A percentile compares a stretch with the other conserved stretches of the same genome.
Conservation (phyloP, 2,113 vertebrate species). For the Crotalus horridus region DNA sequence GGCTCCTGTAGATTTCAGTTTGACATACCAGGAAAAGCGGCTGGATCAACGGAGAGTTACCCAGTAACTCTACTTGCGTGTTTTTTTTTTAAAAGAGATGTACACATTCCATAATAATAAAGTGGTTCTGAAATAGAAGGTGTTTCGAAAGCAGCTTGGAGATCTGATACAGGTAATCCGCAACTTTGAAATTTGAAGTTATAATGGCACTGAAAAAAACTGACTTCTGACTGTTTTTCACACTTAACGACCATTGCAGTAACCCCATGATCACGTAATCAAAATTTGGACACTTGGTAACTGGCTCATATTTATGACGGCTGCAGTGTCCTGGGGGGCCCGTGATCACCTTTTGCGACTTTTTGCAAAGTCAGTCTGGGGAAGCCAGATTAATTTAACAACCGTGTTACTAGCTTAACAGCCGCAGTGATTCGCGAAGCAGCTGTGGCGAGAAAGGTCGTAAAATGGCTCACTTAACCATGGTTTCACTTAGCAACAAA, state of each 20-base stretch:
- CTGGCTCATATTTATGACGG: background rate
- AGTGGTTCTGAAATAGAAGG: background rate
- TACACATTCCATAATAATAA: background rate
- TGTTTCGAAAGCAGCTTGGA: no score
- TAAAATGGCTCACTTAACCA: background rate
- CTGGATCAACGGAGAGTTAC: background rate
- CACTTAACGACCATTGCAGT: background rate
- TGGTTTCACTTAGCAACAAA: background rate
- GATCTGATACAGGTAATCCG: background rate
- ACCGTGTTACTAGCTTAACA: background rate
- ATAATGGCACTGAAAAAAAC: background rate
- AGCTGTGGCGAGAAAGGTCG: background rate
- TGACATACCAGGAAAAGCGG: background rate
- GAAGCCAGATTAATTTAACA: background rate
- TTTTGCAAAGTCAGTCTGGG: background rate
- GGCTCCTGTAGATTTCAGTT: background rate
- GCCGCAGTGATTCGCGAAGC: background rate
- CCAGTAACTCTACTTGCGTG: background rate
- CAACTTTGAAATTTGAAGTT: background rate
- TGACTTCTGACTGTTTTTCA: background rate
- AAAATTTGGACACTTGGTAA: background rate
- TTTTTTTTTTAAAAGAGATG: background rate
- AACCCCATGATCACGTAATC: background rate
- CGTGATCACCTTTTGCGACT: background rate
- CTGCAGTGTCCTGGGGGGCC: background rate